Percentiles rank a stretch among this genome's conserved stretches.
Evolutionary conservation across 2,888 invertebrate genomes (phyloP).

Genomic region (Cancer borealis): DNA sequence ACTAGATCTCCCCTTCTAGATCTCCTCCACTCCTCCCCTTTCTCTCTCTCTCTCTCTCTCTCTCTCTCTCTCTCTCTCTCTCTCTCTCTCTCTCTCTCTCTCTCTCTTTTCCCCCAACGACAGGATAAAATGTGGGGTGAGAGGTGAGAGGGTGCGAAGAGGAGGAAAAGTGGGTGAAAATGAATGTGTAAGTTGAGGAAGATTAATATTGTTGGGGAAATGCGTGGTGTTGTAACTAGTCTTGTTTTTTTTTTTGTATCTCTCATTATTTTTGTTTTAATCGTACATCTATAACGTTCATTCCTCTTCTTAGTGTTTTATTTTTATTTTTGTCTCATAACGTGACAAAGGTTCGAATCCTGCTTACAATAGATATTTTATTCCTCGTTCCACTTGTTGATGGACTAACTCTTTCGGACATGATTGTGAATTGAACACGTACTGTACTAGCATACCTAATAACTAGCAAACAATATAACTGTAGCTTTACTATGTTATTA

Average conservation of each 20-base stretch:
- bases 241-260: neutral
- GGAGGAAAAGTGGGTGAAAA: conserved; percentile 16
- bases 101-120: conserved; percentile 16
- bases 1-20: neutral
- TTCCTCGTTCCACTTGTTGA: no score
- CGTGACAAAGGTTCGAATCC: no score
- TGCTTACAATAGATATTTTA: no score
- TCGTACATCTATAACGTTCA: no score
- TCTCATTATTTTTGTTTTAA: neutral
- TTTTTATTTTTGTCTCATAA: no score
- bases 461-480: no score
- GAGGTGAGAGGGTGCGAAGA: conserved; percentile 25
- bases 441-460: no score
- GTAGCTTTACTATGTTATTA: no score
- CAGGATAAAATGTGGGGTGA: neutral
- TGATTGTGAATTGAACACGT: no score
- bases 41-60: conserved; percentile 13
- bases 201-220: conserved; percentile 8
- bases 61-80: conserved; percentile 26
- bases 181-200: neutral
- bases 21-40: neutral
- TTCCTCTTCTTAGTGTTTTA: neutral
- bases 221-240: neutral
- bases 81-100: conserved; percentile 37
- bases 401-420: no score